Evolutionary conservation across 2,888 invertebrate genomes (phyloP).

Genomic region (Drosophila atroscutellata): DNA sequence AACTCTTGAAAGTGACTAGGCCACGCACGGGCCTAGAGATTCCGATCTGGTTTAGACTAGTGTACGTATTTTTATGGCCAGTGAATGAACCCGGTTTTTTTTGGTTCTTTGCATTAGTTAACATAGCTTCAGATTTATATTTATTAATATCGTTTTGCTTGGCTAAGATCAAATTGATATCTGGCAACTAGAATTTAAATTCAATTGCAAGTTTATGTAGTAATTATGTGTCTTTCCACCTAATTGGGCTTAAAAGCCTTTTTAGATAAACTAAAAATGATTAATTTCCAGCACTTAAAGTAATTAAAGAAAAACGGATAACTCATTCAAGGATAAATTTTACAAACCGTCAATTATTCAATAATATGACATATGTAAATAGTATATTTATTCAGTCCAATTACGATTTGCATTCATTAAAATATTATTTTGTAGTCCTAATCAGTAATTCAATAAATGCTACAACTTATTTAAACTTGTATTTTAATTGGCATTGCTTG

Average conservation of each 20-base stretch:
- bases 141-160: slow-evolving; percentile 6
- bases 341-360: too few species aligned
- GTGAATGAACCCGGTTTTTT: slow-evolving; percentile 1
- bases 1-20: slow-evolving; percentile 55
- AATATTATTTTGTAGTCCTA: not conserved
- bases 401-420: not conserved
- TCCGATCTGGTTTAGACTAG: not conserved
- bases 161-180: not conserved
- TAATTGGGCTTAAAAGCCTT: not conserved
- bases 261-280: slow-evolving; percentile 10
- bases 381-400: not conserved
- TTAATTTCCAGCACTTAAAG: slow-evolving; percentile 24
- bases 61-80: not conserved
- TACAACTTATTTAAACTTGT: slow-evolving; percentile 19
- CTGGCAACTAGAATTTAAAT: not conserved
- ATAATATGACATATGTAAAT: too few species aligned
- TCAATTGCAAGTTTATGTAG: not conserved
- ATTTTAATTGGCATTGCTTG: not conserved
- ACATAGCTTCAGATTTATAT: not conserved
- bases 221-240: not conserved
- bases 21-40: slow-evolving; percentile 12
- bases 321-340: too few species aligned
- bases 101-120: not conserved
- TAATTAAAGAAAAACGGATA: too few species aligned
- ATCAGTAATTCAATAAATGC: not conserved